Evolutionary conservation across 1,140 invertebrate species (phyloP).

Genomic region (Zaprionus nigranus): DNA sequence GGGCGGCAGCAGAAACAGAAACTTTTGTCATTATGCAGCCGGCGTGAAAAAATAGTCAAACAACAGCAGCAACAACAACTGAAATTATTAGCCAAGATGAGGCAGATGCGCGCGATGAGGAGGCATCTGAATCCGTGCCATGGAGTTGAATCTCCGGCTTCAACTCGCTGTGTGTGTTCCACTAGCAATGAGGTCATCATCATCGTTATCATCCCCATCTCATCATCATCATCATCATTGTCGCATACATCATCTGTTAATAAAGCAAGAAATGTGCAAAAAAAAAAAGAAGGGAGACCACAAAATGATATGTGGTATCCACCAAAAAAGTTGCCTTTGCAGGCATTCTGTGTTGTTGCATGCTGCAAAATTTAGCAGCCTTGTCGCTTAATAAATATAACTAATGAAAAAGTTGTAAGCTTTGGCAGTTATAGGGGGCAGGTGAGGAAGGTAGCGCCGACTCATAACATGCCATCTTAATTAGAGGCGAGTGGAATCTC

Average conservation of each 20-base stretch:
- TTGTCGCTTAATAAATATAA: constrained; percentile 76
- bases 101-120: constrained; percentile 46
- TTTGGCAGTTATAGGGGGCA: constrained; percentile 50
- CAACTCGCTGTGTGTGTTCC: constrained; percentile 35
- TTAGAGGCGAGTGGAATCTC: constrained; percentile 48
- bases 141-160: constrained; percentile 26
- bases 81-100: constrained; percentile 78
- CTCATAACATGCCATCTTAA: constrained; percentile 60
- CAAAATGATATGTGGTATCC: constrained; percentile 38
- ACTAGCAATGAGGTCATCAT: constrained; percentile 59
- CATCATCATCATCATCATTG: constrained; percentile 32
- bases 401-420: constrained; percentile 71
- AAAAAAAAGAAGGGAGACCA: constrained; percentile 19
- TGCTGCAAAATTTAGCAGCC: constrained; percentile 33
- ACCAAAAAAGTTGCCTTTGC: constrained; percentile 26
- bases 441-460: constrained; percentile 15
- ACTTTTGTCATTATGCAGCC: constrained; percentile 80
- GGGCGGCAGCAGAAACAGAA: constrained; percentile 63
- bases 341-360: constrained; percentile 10
- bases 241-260: constrained; percentile 57
- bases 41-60: constrained; percentile 56
- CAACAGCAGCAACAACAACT: constrained; percentile 37
- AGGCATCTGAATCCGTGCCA: constrained; percentile 16
- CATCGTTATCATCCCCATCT: constrained; percentile 37
- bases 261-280: constrained; percentile 38